phyloP scores from a whole-genome alignment of 2,888 invertebrate genomes.

The Hirtodrosophila duncani region DNA sequence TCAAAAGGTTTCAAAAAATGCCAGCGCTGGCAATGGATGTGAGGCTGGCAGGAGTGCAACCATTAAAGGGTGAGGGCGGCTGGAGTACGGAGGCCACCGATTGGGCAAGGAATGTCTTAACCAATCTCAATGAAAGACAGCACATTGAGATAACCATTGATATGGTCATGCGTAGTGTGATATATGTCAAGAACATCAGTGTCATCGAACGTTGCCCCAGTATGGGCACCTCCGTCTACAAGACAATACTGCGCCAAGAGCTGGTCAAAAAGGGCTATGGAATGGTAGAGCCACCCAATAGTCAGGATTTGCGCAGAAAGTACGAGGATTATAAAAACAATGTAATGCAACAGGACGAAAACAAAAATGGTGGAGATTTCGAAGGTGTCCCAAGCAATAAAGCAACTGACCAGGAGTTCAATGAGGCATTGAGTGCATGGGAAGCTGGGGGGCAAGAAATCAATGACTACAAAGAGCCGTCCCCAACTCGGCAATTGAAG shows the following conservation, averaged over 20 bases:
- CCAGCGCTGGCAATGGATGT: slow-evolving; percentile 41
- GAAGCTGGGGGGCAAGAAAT: no score
- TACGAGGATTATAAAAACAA: neutral
- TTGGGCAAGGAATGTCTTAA: slow-evolving; percentile 17
- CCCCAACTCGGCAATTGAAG: no score
- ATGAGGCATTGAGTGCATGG: no score
- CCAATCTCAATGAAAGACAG: slow-evolving; percentile 10
- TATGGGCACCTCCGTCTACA: slow-evolving; percentile 23
- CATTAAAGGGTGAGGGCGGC: neutral
- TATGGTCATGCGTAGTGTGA: slow-evolving; percentile 24
- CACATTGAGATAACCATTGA: slow-evolving; percentile 33
- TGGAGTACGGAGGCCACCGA: slow-evolving; percentile 12
- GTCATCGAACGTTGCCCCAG: slow-evolving; percentile 35
- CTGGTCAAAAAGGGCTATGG: slow-evolving; percentile 16
- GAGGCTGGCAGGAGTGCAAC: slow-evolving; percentile 18
- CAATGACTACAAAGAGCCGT: no score
- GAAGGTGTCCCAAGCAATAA: no score
- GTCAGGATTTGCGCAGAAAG: neutral
- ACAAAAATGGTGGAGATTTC: no score
- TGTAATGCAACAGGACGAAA: no score
- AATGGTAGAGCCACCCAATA: neutral
- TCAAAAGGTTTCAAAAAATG: neutral
- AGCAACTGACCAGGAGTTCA: no score
- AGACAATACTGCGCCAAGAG: slow-evolving; percentile 8
- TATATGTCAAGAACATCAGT: slow-evolving; percentile 30